Percentiles rank a stretch among this genome's conserved stretches.
Conservation (phyloP, 1,140 invertebrate species). For the Ceratina japonica region DNA sequence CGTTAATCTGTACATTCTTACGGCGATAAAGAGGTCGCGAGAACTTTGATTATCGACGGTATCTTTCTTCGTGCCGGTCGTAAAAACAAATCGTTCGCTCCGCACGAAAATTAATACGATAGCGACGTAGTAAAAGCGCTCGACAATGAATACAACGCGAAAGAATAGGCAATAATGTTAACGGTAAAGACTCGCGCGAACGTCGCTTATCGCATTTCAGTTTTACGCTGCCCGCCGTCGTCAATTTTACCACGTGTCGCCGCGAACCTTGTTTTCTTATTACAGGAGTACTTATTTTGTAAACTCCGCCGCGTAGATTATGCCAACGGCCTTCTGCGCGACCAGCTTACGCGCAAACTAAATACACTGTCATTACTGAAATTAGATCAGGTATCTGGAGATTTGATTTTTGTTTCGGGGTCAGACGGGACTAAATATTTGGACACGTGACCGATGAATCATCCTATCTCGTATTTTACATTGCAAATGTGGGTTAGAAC, state of each 20-base stretch:
- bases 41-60: no score
- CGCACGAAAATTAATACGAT: no score
- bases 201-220: background rate
- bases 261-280: background rate
- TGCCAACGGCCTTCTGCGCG: background rate
- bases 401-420: no score
- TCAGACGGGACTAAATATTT: no score
- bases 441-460: no score
- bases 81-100: no score
- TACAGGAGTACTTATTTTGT: slow-evolving; percentile 9
- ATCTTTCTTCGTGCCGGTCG: no score
- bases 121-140: no score
- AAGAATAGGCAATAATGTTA: background rate
- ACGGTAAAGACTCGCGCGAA: background rate
- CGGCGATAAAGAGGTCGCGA: no score
- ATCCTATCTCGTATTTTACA: background rate
- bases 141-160: no score
- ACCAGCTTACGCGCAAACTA: background rate
- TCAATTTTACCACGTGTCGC: background rate
- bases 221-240: background rate
- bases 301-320: background rate
- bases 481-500: background rate
- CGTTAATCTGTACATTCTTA: no score
- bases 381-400: background rate
- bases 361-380: background rate